Evolutionary conservation across 2,113 vertebrate species (phyloP).

Genomic region (Hiodon alosoides): DNA sequence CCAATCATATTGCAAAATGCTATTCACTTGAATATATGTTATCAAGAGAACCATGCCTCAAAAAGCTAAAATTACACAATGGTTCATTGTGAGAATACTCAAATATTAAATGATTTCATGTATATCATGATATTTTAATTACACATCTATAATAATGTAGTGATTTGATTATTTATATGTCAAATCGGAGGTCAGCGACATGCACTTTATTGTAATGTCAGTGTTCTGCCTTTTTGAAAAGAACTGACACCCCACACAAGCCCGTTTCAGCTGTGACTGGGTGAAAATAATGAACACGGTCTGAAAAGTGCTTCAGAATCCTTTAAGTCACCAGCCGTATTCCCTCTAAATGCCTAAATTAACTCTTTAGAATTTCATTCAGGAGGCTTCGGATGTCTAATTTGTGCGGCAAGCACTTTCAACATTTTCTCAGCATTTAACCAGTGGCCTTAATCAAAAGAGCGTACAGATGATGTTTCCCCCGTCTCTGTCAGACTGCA

Average conservation of each 20-base stretch:
- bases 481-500: slow-evolving; percentile 76
- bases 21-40: too few species aligned
- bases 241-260: slow-evolving; percentile 36
- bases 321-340: slow-evolving; percentile 59
- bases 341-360: slow-evolving; percentile 70
- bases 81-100: neutral
- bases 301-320: slow-evolving; percentile 60
- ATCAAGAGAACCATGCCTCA: too few species aligned
- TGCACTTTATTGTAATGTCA: slow-evolving; percentile 27
- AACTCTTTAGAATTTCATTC: slow-evolving; percentile 69
- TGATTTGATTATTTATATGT: slow-evolving; percentile 26
- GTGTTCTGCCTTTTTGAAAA: slow-evolving; percentile 40
- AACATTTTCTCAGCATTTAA: slow-evolving; percentile 64
- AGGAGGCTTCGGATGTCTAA: slow-evolving; percentile 68
- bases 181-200: slow-evolving; percentile 27
- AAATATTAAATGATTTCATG: neutral
- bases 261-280: slow-evolving; percentile 49
- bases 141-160: slow-evolving; percentile 6
- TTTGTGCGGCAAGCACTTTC: slow-evolving; percentile 73
- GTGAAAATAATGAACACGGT: slow-evolving; percentile 60
- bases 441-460: slow-evolving; percentile 68
- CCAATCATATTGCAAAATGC: too few species aligned
- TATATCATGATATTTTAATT: slow-evolving; percentile 6
- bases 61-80: neutral
- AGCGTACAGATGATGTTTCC: slow-evolving; percentile 63